Evolutionary conservation across 2,113 vertebrate species (phyloP).

Genomic region (Sander vitreus): DNA sequence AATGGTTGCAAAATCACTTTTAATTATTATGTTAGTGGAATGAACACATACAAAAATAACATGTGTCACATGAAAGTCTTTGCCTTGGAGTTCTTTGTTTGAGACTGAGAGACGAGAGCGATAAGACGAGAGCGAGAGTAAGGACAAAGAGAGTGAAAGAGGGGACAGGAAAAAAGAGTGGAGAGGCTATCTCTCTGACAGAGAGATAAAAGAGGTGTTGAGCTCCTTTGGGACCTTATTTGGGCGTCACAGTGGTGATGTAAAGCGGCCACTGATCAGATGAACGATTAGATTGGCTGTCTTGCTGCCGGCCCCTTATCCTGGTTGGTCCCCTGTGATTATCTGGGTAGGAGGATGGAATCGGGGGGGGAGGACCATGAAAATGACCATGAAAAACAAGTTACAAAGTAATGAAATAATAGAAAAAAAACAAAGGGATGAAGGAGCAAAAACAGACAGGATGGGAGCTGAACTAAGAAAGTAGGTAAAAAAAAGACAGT

Average conservation of each 20-base stretch:
- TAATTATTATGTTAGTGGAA: slow-evolving; percentile 19
- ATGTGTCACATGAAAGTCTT: slow-evolving; percentile 67
- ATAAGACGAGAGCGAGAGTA: slow-evolving; percentile 58
- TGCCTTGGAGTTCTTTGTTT: slow-evolving; percentile 64
- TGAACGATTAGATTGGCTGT: slow-evolving; percentile 81
- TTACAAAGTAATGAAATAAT: slow-evolving; percentile 18
- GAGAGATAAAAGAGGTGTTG: slow-evolving; percentile 79
- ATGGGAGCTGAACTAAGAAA: slow-evolving; percentile 12
- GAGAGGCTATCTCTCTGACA: slow-evolving; percentile 67
- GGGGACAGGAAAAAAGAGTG: slow-evolving; percentile 46
- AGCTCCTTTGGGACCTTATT: slow-evolving; percentile 78
- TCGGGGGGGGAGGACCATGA: slow-evolving; percentile 41
- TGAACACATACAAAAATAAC: slow-evolving; percentile 33
- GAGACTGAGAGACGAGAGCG: slow-evolving; percentile 43
- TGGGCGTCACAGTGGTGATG: slow-evolving; percentile 69
- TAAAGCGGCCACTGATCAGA: slow-evolving; percentile 79
- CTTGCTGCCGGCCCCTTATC: slow-evolving; percentile 68
- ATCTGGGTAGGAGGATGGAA: slow-evolving; percentile 57
- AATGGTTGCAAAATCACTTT: slow-evolving; percentile 6
- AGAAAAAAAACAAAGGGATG: slow-evolving; percentile 6
- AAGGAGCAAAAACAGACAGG: slow-evolving; percentile 3
- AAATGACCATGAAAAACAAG: slow-evolving; percentile 66
- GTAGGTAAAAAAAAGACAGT: neutral
- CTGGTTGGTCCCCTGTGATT: slow-evolving; percentile 75
- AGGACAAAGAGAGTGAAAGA: slow-evolving; percentile 66